phyloP scores from a whole-genome alignment of 1,140 invertebrate genomes.

The Trypoxylus dichotomus region DNA sequence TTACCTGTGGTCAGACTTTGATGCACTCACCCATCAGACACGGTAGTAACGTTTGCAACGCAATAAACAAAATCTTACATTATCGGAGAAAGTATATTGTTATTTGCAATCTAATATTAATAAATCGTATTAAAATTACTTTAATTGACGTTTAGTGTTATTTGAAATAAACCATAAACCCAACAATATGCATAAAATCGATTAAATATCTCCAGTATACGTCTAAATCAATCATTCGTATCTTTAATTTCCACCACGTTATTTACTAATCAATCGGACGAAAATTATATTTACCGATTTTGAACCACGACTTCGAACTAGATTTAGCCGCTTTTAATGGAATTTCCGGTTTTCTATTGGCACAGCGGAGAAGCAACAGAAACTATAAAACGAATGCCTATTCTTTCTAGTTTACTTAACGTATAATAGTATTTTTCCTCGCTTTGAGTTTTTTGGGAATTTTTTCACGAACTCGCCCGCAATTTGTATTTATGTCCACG shows the following conservation, averaged over 20 bases:
- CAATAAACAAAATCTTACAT: too few relatives aligned
- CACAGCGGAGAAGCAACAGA: not conserved
- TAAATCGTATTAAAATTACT: too few relatives aligned
- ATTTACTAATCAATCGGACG: not conserved
- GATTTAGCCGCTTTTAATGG: not conserved
- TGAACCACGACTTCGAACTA: not conserved
- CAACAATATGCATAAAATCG: too few relatives aligned
- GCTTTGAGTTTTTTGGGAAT: not conserved
- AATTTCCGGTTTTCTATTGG: not conserved
- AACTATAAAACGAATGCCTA: not conserved
- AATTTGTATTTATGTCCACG: slow-evolving; percentile 22
- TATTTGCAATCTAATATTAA: too few relatives aligned
- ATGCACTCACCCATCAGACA: too few relatives aligned
- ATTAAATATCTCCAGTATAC: too few relatives aligned
- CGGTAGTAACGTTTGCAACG: too few relatives aligned
- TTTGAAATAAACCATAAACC: too few relatives aligned
- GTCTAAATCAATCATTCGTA: too few relatives aligned
- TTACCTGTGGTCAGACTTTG: too few relatives aligned
- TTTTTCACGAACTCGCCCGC: slow-evolving; percentile 1
- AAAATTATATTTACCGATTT: not conserved
- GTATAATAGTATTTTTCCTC: slow-evolving; percentile 5
- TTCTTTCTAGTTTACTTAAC: not conserved
- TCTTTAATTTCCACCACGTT: not conserved
- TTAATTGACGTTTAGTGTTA: too few relatives aligned
- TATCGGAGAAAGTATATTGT: too few relatives aligned